Evolutionary conservation across 2,888 invertebrate genomes (phyloP), one percentile per base, ranked within the genome.

Genomic region (Scaptomyza flava): DNA sequence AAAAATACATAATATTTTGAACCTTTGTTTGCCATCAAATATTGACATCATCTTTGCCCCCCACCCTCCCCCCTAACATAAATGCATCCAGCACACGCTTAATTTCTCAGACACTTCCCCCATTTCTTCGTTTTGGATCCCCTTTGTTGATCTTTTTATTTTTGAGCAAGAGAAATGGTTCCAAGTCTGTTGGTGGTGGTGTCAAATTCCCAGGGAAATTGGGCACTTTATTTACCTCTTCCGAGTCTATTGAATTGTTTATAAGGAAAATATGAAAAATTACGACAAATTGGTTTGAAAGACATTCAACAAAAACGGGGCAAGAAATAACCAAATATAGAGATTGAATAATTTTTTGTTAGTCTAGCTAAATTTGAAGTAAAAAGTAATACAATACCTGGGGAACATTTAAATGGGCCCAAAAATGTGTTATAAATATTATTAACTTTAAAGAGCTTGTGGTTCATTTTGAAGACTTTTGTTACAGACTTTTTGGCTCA

Each of bases 131-230:
- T 34, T 43, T 63, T 53, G 59, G 38, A 9, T 46, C 34, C 34
- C 30, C 60, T 27, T 27, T 20, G 23, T 59, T 45, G 64, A 27
- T 27, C 65, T 61, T 50, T 23, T 23, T 23, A 23, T 23, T 23
- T 23, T 41, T 66, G 34, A 52, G 12, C 36, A 68, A 65, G 73
- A 73, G 61, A 85, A 81, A 73, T 79, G 79, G 79, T 71, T 61
- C 57, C 66, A 62, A 68, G 47, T 60, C 36, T 53, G 41, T 62
- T 53, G 87, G 82, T 53, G 41, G 60, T 53, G 87, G 82, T 83
- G 85, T 83, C 82, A 61, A 68, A 79, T 83, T 83, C 80, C 74
- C 56, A 34, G 61, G 74, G 86, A 87, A 85, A 85, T 87, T 87
- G 82, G 75, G 87, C 82, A 77, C 87, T 83, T 85, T 64, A 87